A percentile compares a stretch with the other conserved stretches of the same genome.
Evolutionary conservation across 2,797 vertebrate species (phyloP).

Genomic region (Australoheros facetus): DNA sequence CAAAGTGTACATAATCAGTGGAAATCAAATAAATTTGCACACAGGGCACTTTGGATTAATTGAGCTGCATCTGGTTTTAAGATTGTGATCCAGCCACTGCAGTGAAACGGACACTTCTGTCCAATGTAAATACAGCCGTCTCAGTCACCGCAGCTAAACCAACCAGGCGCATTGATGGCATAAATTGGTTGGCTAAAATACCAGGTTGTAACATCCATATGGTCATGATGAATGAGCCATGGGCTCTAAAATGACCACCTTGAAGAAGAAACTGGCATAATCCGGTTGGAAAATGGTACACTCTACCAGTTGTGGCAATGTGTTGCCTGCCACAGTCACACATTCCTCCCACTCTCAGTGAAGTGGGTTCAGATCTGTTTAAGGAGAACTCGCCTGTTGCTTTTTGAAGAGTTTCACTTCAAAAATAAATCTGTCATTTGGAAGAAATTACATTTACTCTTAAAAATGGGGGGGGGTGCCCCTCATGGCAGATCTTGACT

Average conservation of each 20-base stretch:
- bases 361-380: slow-evolving; percentile 58
- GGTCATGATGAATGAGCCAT: slow-evolving; percentile 51
- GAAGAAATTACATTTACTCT: slow-evolving; percentile 37
- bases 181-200: slow-evolving; percentile 58
- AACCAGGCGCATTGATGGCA: slow-evolving; percentile 55
- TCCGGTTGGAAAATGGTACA: slow-evolving; percentile 59
- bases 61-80: neutral
- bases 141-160: slow-evolving; percentile 64
- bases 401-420: slow-evolving; percentile 36
- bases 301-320: slow-evolving; percentile 56
- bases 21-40: neutral
- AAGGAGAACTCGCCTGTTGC: slow-evolving; percentile 32
- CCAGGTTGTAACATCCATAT: slow-evolving; percentile 55
- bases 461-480: neutral
- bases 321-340: slow-evolving; percentile 60
- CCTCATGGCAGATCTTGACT: neutral
- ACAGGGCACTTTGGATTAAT: neutral
- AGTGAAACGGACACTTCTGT: slow-evolving; percentile 24
- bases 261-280: slow-evolving; percentile 54
- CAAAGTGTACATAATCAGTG: neutral
- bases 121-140: slow-evolving; percentile 57
- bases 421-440: slow-evolving; percentile 44
- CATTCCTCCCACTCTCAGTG: slow-evolving; percentile 64
- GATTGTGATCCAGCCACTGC: neutral
- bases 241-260: slow-evolving; percentile 65